Evolutionary conservation across 2,113 vertebrate species (phyloP).

Genomic region (Otolemur garnettii): DNA sequence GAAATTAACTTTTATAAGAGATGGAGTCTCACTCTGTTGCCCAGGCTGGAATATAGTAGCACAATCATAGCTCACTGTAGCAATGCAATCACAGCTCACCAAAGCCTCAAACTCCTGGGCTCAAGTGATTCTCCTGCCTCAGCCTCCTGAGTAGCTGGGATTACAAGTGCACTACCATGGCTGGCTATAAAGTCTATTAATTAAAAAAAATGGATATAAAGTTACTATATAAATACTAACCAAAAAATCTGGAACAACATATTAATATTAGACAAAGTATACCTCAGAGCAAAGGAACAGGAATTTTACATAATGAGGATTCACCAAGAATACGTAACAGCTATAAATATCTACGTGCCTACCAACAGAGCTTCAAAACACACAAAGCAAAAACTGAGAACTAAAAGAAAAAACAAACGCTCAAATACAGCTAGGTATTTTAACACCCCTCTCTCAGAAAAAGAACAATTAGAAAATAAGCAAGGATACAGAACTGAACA

Average conservation of each 20-base stretch:
- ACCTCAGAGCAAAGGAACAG: background rate
- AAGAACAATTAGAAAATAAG: background rate
- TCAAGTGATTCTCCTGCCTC: background rate
- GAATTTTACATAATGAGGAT: background rate
- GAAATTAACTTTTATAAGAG: background rate
- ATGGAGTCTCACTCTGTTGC: background rate
- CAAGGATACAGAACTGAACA: background rate
- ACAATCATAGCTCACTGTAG: too few relatives aligned
- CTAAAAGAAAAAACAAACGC: background rate
- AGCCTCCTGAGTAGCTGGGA: background rate
- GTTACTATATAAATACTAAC: background rate
- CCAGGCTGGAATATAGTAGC: background rate
- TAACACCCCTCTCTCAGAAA: slow-evolving; percentile 7
- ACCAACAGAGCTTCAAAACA: slow-evolving; percentile 3
- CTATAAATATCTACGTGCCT: background rate
- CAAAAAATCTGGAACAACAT: background rate
- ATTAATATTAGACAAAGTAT: slow-evolving; percentile 37
- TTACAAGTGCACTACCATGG: background rate
- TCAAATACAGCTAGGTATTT: background rate
- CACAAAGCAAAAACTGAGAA: slow-evolving; percentile 10
- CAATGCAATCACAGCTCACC: too few relatives aligned
- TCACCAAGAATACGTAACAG: background rate
- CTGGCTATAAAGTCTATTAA: background rate
- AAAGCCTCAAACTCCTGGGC: background rate
- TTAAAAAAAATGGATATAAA: background rate